A percentile compares a stretch with the other conserved stretches of the same genome.
phyloP scores from a whole-genome alignment of 2,113 vertebrate genomes.

The Epinephelus lanceolatus region DNA sequence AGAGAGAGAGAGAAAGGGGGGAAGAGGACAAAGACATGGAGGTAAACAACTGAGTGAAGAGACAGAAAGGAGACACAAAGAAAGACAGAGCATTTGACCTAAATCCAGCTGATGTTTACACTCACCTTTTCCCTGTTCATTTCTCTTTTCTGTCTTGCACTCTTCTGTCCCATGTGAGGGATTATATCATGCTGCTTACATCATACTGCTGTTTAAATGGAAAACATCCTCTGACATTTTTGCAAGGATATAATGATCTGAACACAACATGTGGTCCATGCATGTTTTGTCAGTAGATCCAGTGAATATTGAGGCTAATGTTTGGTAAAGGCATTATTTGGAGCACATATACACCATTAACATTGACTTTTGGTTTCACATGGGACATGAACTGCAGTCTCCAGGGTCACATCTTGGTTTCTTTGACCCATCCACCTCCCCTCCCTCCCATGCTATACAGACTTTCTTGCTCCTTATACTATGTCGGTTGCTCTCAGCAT shows the following conservation, averaged over 20 bases:
- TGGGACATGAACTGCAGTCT: too few relatives aligned
- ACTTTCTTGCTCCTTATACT: too few relatives aligned
- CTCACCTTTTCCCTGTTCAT: background rate
- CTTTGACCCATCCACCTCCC: too few relatives aligned
- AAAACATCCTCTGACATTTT: slow-evolving; percentile 2
- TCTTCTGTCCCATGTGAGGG: background rate
- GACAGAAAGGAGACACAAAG: background rate
- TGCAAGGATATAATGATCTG: slow-evolving; percentile 2
- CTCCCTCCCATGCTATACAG: too few relatives aligned
- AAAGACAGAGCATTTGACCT: background rate
- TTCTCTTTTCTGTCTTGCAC: background rate
- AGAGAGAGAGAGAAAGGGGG: background rate
- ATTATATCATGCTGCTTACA: background rate
- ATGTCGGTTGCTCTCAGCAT: too few relatives aligned
- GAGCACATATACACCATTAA: too few relatives aligned
- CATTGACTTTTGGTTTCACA: too few relatives aligned
- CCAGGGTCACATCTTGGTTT: too few relatives aligned
- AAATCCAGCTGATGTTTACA: background rate
- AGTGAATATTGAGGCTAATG: too few relatives aligned
- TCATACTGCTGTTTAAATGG: background rate
- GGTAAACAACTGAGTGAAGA: slow-evolving; percentile 1
- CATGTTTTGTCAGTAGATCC: too few relatives aligned
- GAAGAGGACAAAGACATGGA: background rate
- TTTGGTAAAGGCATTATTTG: too few relatives aligned
- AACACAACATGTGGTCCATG: background rate